Conservation (phyloP, 2,888 invertebrate genomes). For the Apantesis nais region DNA sequence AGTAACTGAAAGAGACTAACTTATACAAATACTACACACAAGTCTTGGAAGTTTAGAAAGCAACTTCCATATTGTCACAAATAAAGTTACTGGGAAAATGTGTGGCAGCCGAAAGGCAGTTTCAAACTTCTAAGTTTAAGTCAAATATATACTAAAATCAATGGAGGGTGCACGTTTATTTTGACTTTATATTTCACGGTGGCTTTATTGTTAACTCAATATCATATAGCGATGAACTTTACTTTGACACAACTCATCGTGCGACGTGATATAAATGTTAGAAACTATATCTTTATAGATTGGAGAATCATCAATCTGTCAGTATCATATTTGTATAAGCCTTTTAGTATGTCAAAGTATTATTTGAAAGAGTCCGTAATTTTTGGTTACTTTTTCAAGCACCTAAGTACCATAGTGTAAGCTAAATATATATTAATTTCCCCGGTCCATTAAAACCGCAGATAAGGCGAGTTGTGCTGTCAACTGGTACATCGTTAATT, state of each 20-base stretch:
- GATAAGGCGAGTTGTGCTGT: slow-evolving; percentile 75
- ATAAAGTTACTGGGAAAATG: slow-evolving; percentile 13
- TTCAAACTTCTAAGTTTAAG: slow-evolving; percentile 16
- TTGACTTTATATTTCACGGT: not conserved
- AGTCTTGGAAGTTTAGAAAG: not conserved
- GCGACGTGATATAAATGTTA: not conserved
- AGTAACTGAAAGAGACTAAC: not conserved
- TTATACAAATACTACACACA: not conserved
- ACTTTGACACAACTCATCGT: not conserved
- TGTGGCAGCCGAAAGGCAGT: slow-evolving; percentile 16
- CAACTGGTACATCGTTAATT: slow-evolving; percentile 83
- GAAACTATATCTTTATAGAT: not conserved
- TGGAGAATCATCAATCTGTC: not conserved
- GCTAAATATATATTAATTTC: slow-evolving; percentile 41
- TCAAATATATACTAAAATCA: slow-evolving; percentile 15
- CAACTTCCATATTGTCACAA: slow-evolving; percentile 15
- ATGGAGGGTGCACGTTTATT: slow-evolving; percentile 4
- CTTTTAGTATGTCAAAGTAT: not conserved
- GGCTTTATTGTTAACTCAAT: not conserved
- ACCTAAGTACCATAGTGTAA: slow-evolving; percentile 18
- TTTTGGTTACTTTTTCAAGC: not conserved
- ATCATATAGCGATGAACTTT: not conserved
- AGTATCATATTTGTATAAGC: not conserved
- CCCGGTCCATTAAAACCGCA: slow-evolving; percentile 69
- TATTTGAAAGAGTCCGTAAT: not conserved